These are phyloP conservation scores for Formicarius rufipectus DNA, from an alignment of 2,113 vertebrate species.

Conservation along the genomic window DNA sequence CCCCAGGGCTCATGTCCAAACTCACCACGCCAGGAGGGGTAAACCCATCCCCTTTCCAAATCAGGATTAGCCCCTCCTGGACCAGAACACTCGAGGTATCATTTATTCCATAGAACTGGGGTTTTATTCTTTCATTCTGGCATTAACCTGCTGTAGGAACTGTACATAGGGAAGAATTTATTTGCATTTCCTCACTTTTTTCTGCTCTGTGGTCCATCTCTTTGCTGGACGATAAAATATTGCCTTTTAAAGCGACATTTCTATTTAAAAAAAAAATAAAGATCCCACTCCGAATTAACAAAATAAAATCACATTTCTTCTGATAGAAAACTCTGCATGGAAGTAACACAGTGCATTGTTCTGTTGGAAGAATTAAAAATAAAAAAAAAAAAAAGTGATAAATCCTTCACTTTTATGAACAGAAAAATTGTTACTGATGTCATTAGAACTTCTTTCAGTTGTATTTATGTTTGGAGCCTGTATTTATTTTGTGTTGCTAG, in stretches of 20 bases:
- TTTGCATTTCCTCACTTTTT: not conserved
- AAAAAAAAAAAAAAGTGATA: no score
- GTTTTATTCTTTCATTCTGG: not conserved
- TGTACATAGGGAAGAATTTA: not conserved
- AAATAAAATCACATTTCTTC: not conserved
- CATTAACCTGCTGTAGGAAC: not conserved
- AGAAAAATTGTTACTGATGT: not conserved
- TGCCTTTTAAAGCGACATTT: not conserved
- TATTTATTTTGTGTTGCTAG: not conserved
- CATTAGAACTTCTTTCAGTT: not conserved
- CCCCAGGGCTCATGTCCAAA: no score
- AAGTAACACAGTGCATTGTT: not conserved
- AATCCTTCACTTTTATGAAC: not conserved
- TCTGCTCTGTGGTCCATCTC: not conserved
- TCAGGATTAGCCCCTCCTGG: not conserved
- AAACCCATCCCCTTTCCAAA: not conserved
- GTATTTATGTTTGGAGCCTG: not conserved
- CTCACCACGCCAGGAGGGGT: no score
- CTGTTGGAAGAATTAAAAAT: not conserved
- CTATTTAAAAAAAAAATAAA: not conserved
- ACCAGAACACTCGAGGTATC: not conserved
- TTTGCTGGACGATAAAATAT: not conserved
- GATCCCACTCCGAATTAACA: not conserved
- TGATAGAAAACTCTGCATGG: not conserved
- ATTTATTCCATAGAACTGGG: not conserved